Evolutionary conservation across 2,113 vertebrate species (phyloP).

Genomic region (human): GRCh38 chrX:136304001-136304500

Average conservation of each 20-base stretch:
- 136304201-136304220: neutral
- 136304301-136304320: constrained; percentile 27
- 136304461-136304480: neutral
- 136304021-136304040: constrained; percentile 54
- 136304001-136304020: constrained; percentile 5
- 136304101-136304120: constrained; percentile 63
- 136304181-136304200: neutral
- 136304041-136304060: constrained; percentile 35
- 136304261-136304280: constrained; percentile 50
- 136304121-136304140: constrained; percentile 61
- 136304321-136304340: constrained; percentile 38
- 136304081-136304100: constrained; percentile 36
- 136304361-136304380: neutral
- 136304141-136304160: constrained; percentile 64
- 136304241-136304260: constrained; percentile 11
- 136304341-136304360: constrained; percentile 3
- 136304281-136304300: neutral
- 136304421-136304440: neutral
- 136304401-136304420: neutral
- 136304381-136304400: neutral
- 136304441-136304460: neutral
- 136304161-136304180: constrained; percentile 40
- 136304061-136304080: constrained; percentile 70
- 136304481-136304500: neutral
- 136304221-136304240: neutral